A percentile compares a stretch with the other conserved stretches of the same genome.
phyloP scores from a whole-genome alignment of 2,888 invertebrate genomes.

The Leptinotarsa haldemani region DNA sequence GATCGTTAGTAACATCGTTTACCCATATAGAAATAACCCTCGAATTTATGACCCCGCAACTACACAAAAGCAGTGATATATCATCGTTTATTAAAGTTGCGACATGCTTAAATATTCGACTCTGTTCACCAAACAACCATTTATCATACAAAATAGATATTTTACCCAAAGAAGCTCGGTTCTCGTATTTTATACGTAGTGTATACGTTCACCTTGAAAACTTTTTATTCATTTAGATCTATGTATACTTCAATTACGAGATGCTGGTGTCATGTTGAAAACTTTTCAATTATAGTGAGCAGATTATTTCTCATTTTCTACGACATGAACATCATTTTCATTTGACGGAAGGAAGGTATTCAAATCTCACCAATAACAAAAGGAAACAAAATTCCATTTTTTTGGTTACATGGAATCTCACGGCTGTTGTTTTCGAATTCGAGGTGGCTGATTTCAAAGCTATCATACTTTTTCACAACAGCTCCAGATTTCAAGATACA shows the following conservation, averaged over 20 bases:
- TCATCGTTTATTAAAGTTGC: constrained; percentile 57
- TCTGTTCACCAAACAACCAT: constrained; percentile 52
- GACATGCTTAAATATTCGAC: constrained; percentile 56
- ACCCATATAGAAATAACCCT: constrained; percentile 42
- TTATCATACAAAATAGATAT: constrained; percentile 51
- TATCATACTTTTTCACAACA: no score
- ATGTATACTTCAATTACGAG: not conserved
- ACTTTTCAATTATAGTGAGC: not conserved
- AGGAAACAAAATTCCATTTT: no score
- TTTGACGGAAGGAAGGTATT: no score
- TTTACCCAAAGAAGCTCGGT: constrained; percentile 6
- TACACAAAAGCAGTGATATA: constrained; percentile 53
- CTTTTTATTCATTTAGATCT: not conserved
- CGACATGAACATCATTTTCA: no score
- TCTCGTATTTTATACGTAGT: constrained; percentile 6
- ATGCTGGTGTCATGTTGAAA: not conserved
- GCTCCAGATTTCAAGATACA: no score
- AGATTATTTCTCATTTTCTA: not conserved
- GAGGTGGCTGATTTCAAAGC: no score
- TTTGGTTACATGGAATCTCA: no score
- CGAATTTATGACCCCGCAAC: constrained; percentile 50
- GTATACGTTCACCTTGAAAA: constrained; percentile 11
- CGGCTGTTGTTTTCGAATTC: no score
- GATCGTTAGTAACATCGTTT: constrained; percentile 43
- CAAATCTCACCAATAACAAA: no score